Conservation (phyloP, 2,888 invertebrate genomes). For the Gasteruption jaculator region DNA sequence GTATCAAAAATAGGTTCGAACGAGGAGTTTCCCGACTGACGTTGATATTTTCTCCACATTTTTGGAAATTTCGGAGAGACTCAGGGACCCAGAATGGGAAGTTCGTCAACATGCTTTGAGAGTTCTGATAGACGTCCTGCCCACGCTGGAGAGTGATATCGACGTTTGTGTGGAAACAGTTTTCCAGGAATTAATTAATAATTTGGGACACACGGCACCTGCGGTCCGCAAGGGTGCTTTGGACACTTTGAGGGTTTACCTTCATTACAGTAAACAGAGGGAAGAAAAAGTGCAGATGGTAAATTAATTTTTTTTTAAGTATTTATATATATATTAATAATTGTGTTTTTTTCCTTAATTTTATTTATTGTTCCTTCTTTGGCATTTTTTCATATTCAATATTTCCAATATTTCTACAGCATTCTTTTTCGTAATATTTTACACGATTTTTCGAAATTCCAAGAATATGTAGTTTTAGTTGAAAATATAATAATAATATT, state of each 20-base stretch:
- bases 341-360: no score
- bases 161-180: conserved; percentile 64
- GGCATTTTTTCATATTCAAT: no score
- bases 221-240: conserved; percentile 77
- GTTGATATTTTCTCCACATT: conserved; percentile 65
- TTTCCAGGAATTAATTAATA: conserved; percentile 68
- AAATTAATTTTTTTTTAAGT: conserved; percentile 25
- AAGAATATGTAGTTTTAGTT: no score
- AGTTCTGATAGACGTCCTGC: conserved; percentile 74
- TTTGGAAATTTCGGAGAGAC: conserved; percentile 66
- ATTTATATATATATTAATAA: no score
- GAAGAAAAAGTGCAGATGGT: conserved; percentile 65
- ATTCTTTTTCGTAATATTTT: no score
- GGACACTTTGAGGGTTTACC: conserved; percentile 71
- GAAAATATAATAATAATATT: no score
- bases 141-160: conserved; percentile 61
- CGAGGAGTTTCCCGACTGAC: conserved; percentile 67
- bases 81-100: conserved; percentile 78
- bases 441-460: no score
- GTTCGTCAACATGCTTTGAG: conserved; percentile 77
- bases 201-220: conserved; percentile 75
- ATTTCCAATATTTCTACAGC: no score
- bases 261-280: conserved; percentile 64
- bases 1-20: conserved; percentile 53
- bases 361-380: no score